Conservation (phyloP, 2,797 vertebrate species). For the Pipistrellus pipistrellus region DNA sequence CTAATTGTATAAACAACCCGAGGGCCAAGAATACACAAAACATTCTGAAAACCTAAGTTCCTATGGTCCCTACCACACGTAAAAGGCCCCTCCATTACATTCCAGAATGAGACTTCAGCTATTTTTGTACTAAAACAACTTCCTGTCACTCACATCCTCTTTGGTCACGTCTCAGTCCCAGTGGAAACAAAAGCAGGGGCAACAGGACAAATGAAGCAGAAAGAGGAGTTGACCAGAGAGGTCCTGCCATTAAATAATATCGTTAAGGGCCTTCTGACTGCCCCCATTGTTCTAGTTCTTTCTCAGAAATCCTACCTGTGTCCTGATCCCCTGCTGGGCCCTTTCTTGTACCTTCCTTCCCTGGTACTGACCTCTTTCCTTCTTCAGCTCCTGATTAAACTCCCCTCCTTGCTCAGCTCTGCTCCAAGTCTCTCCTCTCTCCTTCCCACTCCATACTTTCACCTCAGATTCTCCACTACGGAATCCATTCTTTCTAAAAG, state of each 20-base stretch:
- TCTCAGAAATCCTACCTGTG: not conserved
- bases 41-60: slow-evolving; percentile 18
- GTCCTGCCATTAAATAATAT: not conserved
- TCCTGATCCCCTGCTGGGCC: not conserved
- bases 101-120: slow-evolving; percentile 61
- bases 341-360: not conserved
- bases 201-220: slow-evolving; percentile 55
- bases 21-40: not conserved
- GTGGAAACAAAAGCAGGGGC: slow-evolving; percentile 66
- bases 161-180: slow-evolving; percentile 67
- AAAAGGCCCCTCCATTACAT: slow-evolving; percentile 7
- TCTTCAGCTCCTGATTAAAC: not conserved
- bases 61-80: not conserved
- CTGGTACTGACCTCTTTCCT: not conserved
- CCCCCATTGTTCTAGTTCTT: not conserved
- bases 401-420: not conserved
- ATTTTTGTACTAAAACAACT: slow-evolving; percentile 80
- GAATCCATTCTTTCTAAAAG: not conserved
- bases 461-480: not conserved
- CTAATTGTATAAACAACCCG: not conserved
- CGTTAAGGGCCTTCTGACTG: not conserved
- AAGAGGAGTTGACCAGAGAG: not conserved
- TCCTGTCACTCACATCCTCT: slow-evolving; percentile 79
- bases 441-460: not conserved
- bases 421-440: not conserved